phyloP scores from a whole-genome alignment of 1,140 invertebrate genomes.

The Cydia fagiglandana region DNA sequence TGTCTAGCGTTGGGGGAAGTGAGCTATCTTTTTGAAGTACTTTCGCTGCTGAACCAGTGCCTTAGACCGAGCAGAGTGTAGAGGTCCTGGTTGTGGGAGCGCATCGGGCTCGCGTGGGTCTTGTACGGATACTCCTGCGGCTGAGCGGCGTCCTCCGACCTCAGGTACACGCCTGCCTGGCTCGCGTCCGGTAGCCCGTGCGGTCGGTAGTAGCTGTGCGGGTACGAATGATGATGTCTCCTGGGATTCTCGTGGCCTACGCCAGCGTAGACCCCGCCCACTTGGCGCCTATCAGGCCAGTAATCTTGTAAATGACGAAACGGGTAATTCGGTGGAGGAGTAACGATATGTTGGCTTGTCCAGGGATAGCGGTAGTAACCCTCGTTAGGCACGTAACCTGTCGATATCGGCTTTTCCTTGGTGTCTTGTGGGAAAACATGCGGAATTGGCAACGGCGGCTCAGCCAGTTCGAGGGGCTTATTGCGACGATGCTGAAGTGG shows the following conservation, averaged over 20 bases:
- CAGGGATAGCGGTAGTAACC: constrained; percentile 66
- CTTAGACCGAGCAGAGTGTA: constrained; percentile 70
- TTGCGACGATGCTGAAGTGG: constrained; percentile 63
- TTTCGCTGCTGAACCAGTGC: constrained; percentile 74
- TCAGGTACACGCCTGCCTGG: constrained; percentile 41
- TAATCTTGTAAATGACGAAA: constrained; percentile 72
- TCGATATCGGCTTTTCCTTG: constrained; percentile 36
- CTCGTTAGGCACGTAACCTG: constrained; percentile 44
- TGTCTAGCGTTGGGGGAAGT: constrained; percentile 49
- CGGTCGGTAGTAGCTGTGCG: constrained; percentile 59
- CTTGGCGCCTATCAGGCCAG: constrained; percentile 64
- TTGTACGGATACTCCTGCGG: constrained; percentile 57
- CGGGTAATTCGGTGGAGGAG: constrained; percentile 64
- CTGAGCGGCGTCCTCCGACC: constrained; percentile 48
- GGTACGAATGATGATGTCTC: constrained; percentile 70
- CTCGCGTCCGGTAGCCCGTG: constrained; percentile 51
- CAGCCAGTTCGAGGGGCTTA: constrained; percentile 46
- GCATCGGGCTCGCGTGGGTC: constrained; percentile 51
- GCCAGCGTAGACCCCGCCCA: constrained; percentile 62
- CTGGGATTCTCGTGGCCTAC: constrained; percentile 61
- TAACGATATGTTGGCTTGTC: constrained; percentile 52
- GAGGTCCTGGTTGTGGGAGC: constrained; percentile 63
- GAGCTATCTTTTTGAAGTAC: constrained; percentile 72
- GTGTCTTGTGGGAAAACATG: constrained; percentile 35
- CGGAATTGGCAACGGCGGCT: constrained; percentile 37